Conservation (phyloP, 2,113 vertebrate genomes). For the human (Homo sapiens) region DNA sequence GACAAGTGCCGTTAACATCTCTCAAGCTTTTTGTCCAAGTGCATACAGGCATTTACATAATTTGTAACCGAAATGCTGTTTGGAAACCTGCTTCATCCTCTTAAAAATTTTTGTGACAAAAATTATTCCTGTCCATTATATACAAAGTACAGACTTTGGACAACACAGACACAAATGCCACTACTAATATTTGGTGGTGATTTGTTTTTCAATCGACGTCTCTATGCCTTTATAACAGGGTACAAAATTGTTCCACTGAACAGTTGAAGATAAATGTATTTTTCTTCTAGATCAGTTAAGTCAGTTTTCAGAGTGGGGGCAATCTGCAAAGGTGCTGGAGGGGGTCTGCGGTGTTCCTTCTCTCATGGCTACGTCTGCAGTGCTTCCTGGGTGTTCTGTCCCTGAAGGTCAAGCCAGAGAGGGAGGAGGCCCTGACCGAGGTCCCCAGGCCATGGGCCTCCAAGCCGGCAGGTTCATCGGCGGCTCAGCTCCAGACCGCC, state of each 20-base stretch:
- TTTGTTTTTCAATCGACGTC: neutral
- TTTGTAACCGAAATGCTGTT: neutral
- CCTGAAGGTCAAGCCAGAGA: neutral
- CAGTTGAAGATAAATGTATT: neutral
- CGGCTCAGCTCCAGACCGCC: neutral
- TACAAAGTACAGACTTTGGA: neutral
- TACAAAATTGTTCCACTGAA: neutral
- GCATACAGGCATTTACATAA: neutral
- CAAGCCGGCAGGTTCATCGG: fast-evolving
- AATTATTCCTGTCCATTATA: neutral
- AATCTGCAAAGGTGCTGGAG: neutral
- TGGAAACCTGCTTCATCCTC: neutral
- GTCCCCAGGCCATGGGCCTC: neutral
- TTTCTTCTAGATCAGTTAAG: neutral
- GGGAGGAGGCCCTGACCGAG: neutral
- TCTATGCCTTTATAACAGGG: neutral
- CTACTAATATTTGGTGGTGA: neutral
- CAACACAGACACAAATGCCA: no score
- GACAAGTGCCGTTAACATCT: no score
- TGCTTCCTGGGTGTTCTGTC: neutral
- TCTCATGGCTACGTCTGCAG: neutral
- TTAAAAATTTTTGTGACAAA: neutral
- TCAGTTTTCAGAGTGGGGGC: neutral
- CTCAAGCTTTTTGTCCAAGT: neutral
- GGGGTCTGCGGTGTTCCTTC: neutral